phyloP scores from a whole-genome alignment of 2,113 vertebrate species.

The Phrynosoma platyrhinos region DNA sequence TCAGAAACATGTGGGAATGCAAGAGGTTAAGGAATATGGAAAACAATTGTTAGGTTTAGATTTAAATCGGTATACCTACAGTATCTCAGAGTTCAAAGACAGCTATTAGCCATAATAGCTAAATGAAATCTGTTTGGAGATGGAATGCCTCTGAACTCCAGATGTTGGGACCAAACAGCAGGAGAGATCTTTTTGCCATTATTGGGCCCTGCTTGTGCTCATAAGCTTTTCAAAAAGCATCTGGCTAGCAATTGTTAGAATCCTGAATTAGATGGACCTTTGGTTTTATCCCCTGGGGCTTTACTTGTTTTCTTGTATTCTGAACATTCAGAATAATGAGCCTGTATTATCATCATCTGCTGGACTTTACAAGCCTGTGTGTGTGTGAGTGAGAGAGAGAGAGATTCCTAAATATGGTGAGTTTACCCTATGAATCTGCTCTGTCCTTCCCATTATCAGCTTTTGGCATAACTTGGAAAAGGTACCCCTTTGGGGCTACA shows the following conservation, averaged over 20 bases:
- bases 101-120: constrained; percentile 1
- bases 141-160: constrained; percentile 9
- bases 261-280: not conserved
- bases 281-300: no score
- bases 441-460: not conserved
- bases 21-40: constrained; percentile 27
- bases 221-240: not conserved
- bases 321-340: not conserved
- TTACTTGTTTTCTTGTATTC: not conserved
- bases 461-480: not conserved
- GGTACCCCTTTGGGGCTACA: no score
- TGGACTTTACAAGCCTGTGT: not conserved
- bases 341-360: not conserved
- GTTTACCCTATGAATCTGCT: not conserved
- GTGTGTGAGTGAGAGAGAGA: no score
- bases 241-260: not conserved
- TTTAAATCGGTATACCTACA: not conserved
- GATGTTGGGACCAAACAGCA: not conserved
- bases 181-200: not conserved
- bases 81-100: constrained; percentile 19
- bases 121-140: constrained; percentile 3
- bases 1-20: constrained; percentile 41
- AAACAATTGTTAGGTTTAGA: constrained; percentile 20
- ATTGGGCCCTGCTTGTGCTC: not conserved
- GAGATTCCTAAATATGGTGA: not conserved